Evolutionary conservation across 1,140 invertebrate species (phyloP).

Genomic region (Hesperophylax magnus): DNA sequence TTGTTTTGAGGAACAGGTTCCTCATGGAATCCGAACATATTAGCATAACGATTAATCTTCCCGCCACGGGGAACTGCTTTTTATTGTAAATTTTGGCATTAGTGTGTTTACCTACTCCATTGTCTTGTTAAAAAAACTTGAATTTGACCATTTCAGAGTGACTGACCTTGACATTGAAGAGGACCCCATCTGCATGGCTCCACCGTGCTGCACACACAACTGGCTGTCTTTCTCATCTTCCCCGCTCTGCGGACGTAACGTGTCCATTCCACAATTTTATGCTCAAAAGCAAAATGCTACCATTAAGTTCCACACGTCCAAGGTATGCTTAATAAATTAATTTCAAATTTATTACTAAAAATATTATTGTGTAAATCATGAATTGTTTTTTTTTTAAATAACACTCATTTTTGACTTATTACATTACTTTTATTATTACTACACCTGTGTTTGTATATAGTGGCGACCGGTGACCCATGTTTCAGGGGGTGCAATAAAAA

Average conservation of each 20-base stretch:
- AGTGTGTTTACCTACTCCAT: too few species aligned
- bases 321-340: slow-evolving; percentile 27
- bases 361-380: not conserved
- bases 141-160: slow-evolving; percentile 35
- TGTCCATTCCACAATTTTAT: slow-evolving; percentile 14
- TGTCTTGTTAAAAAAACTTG: too few species aligned
- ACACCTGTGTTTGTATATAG: not conserved
- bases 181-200: slow-evolving; percentile 29
- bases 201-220: slow-evolving; percentile 47
- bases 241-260: slow-evolving; percentile 45
- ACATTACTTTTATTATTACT: not conserved
- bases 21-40: too few species aligned
- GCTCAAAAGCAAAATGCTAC: slow-evolving; percentile 19
- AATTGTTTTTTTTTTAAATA: too few species aligned
- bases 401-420: not conserved
- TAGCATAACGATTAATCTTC: too few species aligned
- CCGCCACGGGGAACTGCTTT: too few species aligned
- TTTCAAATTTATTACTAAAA: not conserved
- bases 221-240: slow-evolving; percentile 44
- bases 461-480: too few species aligned
- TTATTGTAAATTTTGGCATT: too few species aligned
- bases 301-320: slow-evolving; percentile 51
- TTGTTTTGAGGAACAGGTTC: too few species aligned
- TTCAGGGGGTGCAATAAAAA: too few species aligned
- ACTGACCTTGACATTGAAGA: slow-evolving; percentile 51